phyloP scores from a whole-genome alignment of 1,140 invertebrate species.

The Zophobas morio region DNA sequence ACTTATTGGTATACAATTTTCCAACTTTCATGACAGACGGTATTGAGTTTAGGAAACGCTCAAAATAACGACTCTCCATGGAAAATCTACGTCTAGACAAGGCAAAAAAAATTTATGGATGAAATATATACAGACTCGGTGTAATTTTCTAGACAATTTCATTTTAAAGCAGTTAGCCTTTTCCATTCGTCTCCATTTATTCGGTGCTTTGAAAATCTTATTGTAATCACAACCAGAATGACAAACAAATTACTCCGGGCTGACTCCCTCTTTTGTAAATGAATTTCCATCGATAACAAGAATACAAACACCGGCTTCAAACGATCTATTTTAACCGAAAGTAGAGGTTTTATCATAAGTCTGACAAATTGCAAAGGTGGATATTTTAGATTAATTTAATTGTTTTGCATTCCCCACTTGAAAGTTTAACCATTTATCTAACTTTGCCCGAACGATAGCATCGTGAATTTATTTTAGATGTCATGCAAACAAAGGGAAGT shows the following conservation, averaged over 20 bases:
- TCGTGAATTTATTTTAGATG: conserved; percentile 9
- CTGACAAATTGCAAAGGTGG: conserved; percentile 37
- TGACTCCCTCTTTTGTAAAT: conserved; percentile 16
- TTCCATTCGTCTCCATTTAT: conserved; percentile 4
- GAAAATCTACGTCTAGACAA: no score
- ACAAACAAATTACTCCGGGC: conserved; percentile 21
- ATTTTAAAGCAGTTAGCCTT: neutral
- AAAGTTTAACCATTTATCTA: conserved; percentile 30
- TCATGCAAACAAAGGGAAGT: conserved; percentile 12
- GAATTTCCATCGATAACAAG: conserved; percentile 7
- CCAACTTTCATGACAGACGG: no score
- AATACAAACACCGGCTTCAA: conserved; percentile 11
- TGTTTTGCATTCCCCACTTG: conserved; percentile 25
- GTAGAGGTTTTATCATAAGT: conserved; percentile 28
- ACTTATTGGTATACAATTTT: no score
- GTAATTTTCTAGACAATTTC: conserved; percentile 14
- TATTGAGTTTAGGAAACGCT: no score
- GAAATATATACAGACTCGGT: neutral
- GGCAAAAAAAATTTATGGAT: neutral
- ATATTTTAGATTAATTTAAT: conserved; percentile 42
- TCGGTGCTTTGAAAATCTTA: conserved; percentile 11
- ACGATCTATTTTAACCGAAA: conserved; percentile 3
- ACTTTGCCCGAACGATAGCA: conserved; percentile 18
- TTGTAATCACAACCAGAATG: conserved; percentile 5
- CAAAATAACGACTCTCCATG: no score